Conservation (phyloP, 1,140 invertebrate species). For the Anastrepha ludens region DNA sequence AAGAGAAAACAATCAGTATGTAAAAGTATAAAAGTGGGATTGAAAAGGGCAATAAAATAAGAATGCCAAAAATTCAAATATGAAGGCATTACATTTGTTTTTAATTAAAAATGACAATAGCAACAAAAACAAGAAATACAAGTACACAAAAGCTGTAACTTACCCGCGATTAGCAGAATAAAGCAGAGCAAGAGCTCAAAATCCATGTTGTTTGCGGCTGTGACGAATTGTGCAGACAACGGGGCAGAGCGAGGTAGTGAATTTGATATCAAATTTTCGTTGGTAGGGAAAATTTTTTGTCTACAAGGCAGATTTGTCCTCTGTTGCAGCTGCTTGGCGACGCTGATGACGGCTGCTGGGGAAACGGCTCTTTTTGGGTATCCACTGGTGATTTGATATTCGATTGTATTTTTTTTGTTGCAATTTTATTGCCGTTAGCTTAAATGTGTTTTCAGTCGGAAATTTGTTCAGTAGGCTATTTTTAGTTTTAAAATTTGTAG, state of each 20-base stretch:
- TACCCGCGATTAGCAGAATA: conserved; percentile 31
- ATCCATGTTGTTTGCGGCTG: conserved; percentile 6
- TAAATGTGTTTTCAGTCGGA: too few relatives aligned
- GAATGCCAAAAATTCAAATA: conserved; percentile 19
- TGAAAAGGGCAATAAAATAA: conserved; percentile 29
- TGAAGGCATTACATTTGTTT: background rate
- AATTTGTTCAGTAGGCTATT: too few relatives aligned
- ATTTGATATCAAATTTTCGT: background rate
- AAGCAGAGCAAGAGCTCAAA: conserved; percentile 10
- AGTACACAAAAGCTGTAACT: conserved; percentile 10
- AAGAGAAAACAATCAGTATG: background rate
- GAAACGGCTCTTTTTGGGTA: too few relatives aligned
- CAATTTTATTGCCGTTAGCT: too few relatives aligned
- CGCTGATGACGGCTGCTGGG: too few relatives aligned
- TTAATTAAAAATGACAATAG: conserved; percentile 23
- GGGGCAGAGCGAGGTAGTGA: background rate
- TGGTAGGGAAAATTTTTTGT: background rate
- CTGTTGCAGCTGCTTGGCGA: too few relatives aligned
- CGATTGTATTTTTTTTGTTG: too few relatives aligned
- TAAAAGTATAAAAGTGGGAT: conserved; percentile 2
- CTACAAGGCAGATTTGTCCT: background rate
- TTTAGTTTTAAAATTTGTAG: too few relatives aligned
- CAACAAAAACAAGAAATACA: background rate
- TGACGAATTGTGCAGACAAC: background rate
- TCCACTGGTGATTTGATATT: too few relatives aligned